These are phyloP conservation scores for Selene dorsalis DNA, from an alignment of 2,797 vertebrate genomes.

Conservation along the genomic window DNA sequence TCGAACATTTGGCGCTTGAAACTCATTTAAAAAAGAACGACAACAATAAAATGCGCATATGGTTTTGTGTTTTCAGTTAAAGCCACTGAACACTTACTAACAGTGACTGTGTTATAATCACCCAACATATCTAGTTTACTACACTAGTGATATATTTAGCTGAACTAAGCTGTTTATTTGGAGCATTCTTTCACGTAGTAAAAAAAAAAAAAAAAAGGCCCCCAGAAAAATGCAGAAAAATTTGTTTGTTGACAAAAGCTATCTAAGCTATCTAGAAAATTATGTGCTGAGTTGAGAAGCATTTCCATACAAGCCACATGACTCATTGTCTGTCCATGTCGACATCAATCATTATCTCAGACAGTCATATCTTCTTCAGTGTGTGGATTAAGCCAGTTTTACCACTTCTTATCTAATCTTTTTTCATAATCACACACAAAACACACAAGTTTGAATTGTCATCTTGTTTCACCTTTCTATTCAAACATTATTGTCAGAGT, in stretches of 20 bases:
- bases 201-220: no score
- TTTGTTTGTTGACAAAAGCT: neutral
- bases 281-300: neutral
- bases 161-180: neutral
- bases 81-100: neutral
- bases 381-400: conserved; percentile 17
- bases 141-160: neutral
- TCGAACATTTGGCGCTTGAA: neutral
- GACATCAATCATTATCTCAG: neutral
- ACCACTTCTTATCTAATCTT: conserved; percentile 27
- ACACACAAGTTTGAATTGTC: neutral
- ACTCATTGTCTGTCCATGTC: no score
- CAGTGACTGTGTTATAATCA: neutral
- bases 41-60: neutral
- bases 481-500: neutral
- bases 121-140: neutral
- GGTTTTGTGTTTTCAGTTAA: neutral
- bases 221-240: no score
- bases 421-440: conserved; percentile 2
- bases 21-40: no score
- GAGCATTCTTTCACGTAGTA: neutral
- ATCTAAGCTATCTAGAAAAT: neutral
- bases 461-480: no score
- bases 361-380: neutral
- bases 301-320: no score